Evolutionary conservation across 1,140 invertebrate genomes (phyloP).

Genomic region (Drosophila miranda): DNA sequence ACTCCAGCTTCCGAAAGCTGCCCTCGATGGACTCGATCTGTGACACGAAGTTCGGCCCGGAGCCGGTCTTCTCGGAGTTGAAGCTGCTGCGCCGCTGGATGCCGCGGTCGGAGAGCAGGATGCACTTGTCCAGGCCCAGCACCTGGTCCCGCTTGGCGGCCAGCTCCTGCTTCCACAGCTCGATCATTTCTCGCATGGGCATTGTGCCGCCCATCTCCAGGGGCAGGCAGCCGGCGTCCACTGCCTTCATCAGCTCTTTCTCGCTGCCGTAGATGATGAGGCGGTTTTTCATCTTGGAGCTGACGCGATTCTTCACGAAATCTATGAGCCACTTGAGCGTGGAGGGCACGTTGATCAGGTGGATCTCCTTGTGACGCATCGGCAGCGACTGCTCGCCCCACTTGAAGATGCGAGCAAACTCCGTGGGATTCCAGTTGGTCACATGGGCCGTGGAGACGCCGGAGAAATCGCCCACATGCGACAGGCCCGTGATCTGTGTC

Average conservation of each 20-base stretch:
- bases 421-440: conserved; percentile 87
- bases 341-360: conserved; percentile 87
- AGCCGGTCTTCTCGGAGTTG: conserved; percentile 75
- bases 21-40: conserved; percentile 84
- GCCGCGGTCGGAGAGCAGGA: conserved; percentile 84
- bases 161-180: conserved; percentile 86
- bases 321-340: conserved; percentile 88
- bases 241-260: conserved; percentile 85
- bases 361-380: conserved; percentile 89
- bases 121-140: conserved; percentile 88
- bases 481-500: conserved; percentile 88
- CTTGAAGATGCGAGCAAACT: conserved; percentile 86
- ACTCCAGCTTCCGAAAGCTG: conserved; percentile 88
- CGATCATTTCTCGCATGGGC: conserved; percentile 90
- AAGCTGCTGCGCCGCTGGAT: conserved; percentile 84
- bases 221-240: conserved; percentile 88
- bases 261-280: conserved; percentile 86
- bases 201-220: conserved; percentile 90
- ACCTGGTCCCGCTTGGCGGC: conserved; percentile 85
- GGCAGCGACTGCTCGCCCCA: conserved; percentile 91
- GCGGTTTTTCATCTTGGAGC: conserved; percentile 87
- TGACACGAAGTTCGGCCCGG: conserved; percentile 75
- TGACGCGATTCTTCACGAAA: conserved; percentile 87
- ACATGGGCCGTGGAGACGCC: conserved; percentile 85
- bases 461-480: conserved; percentile 86